phyloP scores from a whole-genome alignment of 2,113 vertebrate genomes.

The Cariama cristata region DNA sequence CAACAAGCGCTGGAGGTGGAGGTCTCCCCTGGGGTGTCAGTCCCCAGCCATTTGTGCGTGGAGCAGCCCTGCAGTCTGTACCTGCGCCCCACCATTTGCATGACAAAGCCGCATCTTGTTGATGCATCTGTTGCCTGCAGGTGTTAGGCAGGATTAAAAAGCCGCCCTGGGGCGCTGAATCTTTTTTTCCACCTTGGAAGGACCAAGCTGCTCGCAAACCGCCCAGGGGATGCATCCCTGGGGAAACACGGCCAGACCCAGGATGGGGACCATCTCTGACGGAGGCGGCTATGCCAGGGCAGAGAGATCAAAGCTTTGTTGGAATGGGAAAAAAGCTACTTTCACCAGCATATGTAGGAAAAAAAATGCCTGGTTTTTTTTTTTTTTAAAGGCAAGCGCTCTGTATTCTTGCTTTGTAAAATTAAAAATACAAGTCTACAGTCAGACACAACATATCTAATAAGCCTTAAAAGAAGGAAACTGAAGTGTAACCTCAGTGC shows the following conservation, averaged over 20 bases:
- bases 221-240: neutral
- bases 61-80: neutral
- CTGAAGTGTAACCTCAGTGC: neutral
- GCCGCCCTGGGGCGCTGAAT: neutral
- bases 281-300: accelerated
- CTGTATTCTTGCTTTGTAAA: neutral
- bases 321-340: neutral
- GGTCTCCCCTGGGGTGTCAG: neutral
- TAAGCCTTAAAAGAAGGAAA: neutral
- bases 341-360: neutral
- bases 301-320: neutral
- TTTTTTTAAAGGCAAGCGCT: neutral
- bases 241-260: neutral
- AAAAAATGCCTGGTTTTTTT: neutral
- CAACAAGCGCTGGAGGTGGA: neutral
- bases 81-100: conserved; percentile 65
- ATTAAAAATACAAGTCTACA: neutral
- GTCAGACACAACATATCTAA: neutral
- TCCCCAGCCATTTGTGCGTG: conserved; percentile 58
- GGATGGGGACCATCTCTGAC: neutral
- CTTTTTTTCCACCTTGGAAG: neutral
- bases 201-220: neutral
- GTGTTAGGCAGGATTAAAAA: conserved; percentile 55
- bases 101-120: conserved; percentile 66
- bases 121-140: conserved; percentile 57